Conservation (phyloP, 2,113 vertebrate species). For the human (Homo sapiens) region DNA sequence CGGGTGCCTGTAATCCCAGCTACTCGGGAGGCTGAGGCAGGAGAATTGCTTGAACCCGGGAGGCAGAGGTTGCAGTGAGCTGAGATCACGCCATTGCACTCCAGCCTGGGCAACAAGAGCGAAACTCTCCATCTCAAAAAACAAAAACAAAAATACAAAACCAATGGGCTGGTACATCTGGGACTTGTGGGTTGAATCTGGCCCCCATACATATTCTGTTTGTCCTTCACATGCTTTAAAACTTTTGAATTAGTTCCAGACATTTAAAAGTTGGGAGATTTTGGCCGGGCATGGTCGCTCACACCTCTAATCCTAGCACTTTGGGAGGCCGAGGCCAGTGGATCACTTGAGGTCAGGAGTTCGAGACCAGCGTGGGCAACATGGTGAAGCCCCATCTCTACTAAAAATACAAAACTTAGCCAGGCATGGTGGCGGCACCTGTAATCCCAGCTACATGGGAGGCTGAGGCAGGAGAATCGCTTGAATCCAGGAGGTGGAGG, state of each 20-base stretch:
- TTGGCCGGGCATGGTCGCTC: not conserved
- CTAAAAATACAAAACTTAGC: not conserved
- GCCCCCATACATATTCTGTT: not conserved
- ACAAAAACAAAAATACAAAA: no score
- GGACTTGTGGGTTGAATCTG: not conserved
- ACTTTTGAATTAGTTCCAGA: not conserved
- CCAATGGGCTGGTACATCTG: not conserved
- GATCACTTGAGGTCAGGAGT: not conserved
- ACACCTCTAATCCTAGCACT: not conserved
- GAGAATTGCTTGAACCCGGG: no score
- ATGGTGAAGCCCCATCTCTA: not conserved
- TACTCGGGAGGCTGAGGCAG: no score
- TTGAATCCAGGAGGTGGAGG: not conserved
- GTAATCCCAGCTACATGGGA: not conserved
- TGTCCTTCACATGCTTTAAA: not conserved
- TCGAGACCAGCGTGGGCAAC: not conserved
- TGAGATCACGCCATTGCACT: no score
- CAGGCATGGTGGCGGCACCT: not conserved
- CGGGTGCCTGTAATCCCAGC: no score
- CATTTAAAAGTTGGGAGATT: not conserved
- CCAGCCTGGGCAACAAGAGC: no score
- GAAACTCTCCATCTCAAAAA: no score
- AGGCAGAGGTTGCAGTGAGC: no score
- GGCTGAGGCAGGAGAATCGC: not conserved
- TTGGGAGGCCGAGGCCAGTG: not conserved